These are phyloP conservation scores for Actias luna DNA, from an alignment of 2,888 invertebrate species.

Conservation along the genomic window DNA sequence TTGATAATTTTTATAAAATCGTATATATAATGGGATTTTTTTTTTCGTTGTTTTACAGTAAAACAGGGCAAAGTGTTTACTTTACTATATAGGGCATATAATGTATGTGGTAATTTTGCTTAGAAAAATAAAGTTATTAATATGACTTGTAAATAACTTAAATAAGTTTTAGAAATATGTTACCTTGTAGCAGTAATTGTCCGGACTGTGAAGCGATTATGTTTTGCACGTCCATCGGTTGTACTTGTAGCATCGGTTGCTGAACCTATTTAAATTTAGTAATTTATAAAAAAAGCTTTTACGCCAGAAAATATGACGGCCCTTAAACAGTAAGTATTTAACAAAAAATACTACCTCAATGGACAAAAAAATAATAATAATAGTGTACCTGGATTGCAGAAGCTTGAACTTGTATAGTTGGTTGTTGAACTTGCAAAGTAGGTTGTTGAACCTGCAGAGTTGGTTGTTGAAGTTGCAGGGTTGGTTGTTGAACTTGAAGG, in stretches of 20 bases:
- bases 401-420: conserved; percentile 50
- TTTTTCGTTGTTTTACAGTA: no score
- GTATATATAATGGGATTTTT: no score
- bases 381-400: conserved; percentile 40
- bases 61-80: no score
- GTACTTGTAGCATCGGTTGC: conserved; percentile 67
- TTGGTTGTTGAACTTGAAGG: conserved; percentile 49
- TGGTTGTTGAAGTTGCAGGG: conserved; percentile 56
- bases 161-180: not conserved
- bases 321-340: no score
- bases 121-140: not conserved
- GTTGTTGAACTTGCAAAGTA: conserved; percentile 51
- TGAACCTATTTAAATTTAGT: conserved; percentile 35
- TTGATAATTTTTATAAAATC: no score
- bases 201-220: conserved; percentile 70
- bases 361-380: no score
- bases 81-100: no score
- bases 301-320: not conserved
- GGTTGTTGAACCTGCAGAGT: conserved; percentile 51
- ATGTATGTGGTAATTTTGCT: no score
- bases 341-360: no score
- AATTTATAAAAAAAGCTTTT: not conserved
- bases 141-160: not conserved
- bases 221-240: conserved; percentile 75
- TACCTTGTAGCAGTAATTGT: conserved; percentile 75